Evolutionary conservation across 2,113 vertebrate species (phyloP).

Genomic region (Upupa epops): DNA sequence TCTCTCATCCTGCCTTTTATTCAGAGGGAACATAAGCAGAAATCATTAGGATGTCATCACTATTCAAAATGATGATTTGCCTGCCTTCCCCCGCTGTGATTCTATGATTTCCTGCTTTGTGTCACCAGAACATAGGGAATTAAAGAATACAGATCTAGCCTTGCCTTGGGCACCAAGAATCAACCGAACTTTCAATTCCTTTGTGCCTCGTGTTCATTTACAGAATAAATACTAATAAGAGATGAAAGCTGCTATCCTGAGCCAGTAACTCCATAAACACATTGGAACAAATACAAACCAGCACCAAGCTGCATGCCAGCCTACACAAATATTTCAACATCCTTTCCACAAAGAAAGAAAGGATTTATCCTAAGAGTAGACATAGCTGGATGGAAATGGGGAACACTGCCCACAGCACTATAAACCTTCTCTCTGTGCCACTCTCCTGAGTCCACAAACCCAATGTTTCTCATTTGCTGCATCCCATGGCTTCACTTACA

Average conservation of each 20-base stretch:
- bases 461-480: rapidly evolving
- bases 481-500: background rate
- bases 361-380: background rate
- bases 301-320: background rate
- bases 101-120: background rate
- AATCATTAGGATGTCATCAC: background rate
- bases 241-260: background rate
- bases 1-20: background rate
- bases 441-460: background rate
- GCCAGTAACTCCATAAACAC: background rate
- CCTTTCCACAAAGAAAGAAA: background rate
- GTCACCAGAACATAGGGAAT: background rate
- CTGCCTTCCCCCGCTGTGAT: background rate
- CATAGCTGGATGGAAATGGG: background rate
- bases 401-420: background rate
- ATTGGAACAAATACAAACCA: background rate
- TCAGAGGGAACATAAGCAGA: background rate
- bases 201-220: background rate
- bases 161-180: background rate
- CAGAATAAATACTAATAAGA: background rate
- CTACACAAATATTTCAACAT: background rate
- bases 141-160: background rate
- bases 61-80: background rate
- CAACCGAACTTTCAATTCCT: background rate
- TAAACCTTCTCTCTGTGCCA: background rate